Percentiles rank a stretch among this genome's conserved stretches.
These are phyloP conservation scores for Eunapius fragilis DNA, from an alignment of 37 sponge, comb jelly and placozoan genomes.

Conservation along the genomic window DNA sequence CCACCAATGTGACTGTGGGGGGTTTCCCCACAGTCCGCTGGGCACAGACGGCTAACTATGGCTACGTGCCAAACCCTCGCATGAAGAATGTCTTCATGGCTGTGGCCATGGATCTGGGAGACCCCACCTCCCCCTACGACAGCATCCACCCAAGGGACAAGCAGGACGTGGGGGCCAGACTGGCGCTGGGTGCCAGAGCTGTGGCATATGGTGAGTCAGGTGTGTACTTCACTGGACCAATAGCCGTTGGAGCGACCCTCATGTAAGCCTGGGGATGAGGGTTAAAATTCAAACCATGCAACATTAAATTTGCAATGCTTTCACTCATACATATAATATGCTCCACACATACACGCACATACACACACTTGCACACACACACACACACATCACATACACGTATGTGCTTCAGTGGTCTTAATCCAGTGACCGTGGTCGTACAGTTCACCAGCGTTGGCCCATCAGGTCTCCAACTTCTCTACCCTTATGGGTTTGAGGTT, in stretches of 20 bases:
- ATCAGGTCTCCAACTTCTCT: conserved; percentile 24
- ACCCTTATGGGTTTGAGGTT: conserved; percentile 61
- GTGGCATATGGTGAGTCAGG: conserved; percentile 24
- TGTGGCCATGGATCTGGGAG: conserved; percentile 79
- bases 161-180: conserved; percentile 53
- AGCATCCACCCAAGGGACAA: conserved; percentile 74
- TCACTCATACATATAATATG: too few relatives aligned
- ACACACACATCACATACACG: background rate
- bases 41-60: conserved; percentile 60
- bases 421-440: conserved; percentile 2
- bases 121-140: conserved; percentile 72
- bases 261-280: conserved; percentile 2
- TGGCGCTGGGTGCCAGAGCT: conserved; percentile 40
- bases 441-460: background rate
- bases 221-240: conserved; percentile 49
- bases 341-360: background rate
- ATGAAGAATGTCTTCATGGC: conserved; percentile 84
- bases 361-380: background rate
- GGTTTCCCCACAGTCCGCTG: conserved; percentile 64
- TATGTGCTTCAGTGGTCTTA: background rate
- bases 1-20: conserved; percentile 31
- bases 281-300: background rate
- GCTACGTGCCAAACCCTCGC: conserved; percentile 58
- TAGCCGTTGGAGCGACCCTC: conserved; percentile 22
- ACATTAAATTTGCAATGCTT: too few relatives aligned